A percentile compares a stretch with the other conserved stretches of the same genome.
Conservation (phyloP, 2,797 vertebrate genomes). For the Danio jaintianensis region DNA sequence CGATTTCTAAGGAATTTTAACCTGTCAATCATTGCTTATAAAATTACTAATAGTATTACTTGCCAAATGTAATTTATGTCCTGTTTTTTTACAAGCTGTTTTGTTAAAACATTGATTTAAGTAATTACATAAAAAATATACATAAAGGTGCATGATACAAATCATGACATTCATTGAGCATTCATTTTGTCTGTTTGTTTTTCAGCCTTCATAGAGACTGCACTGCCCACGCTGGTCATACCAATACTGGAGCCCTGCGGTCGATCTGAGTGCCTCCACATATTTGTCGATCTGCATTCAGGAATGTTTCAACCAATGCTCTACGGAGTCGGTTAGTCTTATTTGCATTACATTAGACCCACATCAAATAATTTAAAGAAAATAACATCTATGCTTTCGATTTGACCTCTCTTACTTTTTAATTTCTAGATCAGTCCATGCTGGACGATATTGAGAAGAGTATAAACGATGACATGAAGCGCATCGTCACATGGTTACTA, state of each 20-base stretch:
- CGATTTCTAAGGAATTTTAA: too few relatives aligned
- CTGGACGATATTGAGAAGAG: slow-evolving; percentile 96
- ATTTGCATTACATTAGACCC: slow-evolving; percentile 3
- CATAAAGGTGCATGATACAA: too few relatives aligned
- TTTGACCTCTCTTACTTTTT: slow-evolving; percentile 23
- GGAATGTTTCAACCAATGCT: slow-evolving; percentile 99
- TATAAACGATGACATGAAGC: slow-evolving; percentile 97
- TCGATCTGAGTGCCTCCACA: slow-evolving; percentile 95
- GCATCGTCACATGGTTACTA: slow-evolving; percentile 92
- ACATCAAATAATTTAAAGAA: background rate
- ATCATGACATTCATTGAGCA: too few relatives aligned
- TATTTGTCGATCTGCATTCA: slow-evolving; percentile 98
- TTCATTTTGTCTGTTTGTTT: slow-evolving; percentile 29
- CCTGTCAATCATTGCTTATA: too few relatives aligned
- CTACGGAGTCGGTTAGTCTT: slow-evolving; percentile 91
- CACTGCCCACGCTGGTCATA: slow-evolving; percentile 94
- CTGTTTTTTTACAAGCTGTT: too few relatives aligned
- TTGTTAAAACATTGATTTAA: too few relatives aligned
- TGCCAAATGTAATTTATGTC: too few relatives aligned
- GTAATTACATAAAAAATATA: too few relatives aligned
- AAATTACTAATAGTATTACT: too few relatives aligned
- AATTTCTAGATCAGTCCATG: slow-evolving; percentile 87
- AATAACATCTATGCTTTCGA: background rate
- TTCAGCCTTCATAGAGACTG: slow-evolving; percentile 95
- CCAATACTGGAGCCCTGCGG: slow-evolving; percentile 96